A percentile compares a stretch with the other conserved stretches of the same genome.
These are phyloP conservation scores for Chelmon rostratus DNA, from an alignment of 2,797 vertebrate species.

Conservation along the genomic window DNA sequence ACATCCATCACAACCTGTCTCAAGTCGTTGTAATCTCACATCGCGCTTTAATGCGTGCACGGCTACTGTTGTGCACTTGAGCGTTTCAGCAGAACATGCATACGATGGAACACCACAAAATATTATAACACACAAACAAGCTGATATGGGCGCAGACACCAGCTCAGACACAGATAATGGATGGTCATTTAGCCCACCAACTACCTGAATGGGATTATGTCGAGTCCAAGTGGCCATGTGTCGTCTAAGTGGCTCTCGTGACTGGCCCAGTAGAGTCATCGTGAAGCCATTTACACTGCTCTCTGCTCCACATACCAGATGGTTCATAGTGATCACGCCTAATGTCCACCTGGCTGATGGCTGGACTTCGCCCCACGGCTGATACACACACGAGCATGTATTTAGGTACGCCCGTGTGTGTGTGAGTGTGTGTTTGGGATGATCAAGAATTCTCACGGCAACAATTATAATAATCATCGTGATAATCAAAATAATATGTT, in stretches of 20 bases:
- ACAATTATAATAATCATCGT: not conserved
- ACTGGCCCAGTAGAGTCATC: conserved; percentile 73
- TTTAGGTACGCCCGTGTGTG: not conserved
- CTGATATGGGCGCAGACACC: not conserved
- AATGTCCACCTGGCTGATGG: conserved; percentile 85
- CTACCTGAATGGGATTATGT: conserved; percentile 64
- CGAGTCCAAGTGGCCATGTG: conserved; percentile 76
- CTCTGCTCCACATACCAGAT: conserved; percentile 86
- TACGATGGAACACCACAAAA: conserved; percentile 14
- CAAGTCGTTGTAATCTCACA: conserved; percentile 43
- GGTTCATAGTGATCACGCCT: conserved; percentile 79
- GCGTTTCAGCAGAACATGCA: conserved; percentile 19
- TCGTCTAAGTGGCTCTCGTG: conserved; percentile 73
- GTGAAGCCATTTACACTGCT: conserved; percentile 80
- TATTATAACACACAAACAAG: conserved; percentile 19
- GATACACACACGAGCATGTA: conserved; percentile 20
- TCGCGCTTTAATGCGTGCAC: conserved; percentile 24
- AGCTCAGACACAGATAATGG: conserved; percentile 44
- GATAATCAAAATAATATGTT: conserved; percentile 9
- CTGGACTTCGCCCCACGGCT: conserved; percentile 71
- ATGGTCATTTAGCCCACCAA: conserved; percentile 48
- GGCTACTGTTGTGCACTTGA: conserved; percentile 35
- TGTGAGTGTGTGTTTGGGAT: not conserved
- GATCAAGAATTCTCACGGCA: not conserved
- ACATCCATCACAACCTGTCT: conserved; percentile 76